These are phyloP conservation scores for Epinephelus lanceolatus DNA, from an alignment of 2,113 vertebrate species.

Conservation along the genomic window DNA sequence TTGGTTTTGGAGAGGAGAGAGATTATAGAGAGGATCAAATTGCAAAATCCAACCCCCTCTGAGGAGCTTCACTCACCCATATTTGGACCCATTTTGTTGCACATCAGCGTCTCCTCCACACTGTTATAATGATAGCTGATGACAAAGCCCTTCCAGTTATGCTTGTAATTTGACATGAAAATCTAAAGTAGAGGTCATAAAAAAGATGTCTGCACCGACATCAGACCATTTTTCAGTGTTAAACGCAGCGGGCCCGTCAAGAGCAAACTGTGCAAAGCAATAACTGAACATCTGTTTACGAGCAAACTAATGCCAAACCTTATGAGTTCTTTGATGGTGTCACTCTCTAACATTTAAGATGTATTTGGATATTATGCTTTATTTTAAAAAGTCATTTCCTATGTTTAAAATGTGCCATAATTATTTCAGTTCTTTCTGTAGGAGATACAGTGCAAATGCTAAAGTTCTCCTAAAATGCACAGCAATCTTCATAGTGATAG, in stretches of 20 bases:
- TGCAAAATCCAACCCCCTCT: slow-evolving; percentile 27
- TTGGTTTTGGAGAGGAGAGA: slow-evolving; percentile 47
- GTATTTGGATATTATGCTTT: background rate
- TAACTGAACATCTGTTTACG: background rate
- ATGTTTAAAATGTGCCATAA: background rate
- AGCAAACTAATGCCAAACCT: background rate
- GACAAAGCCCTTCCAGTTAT: slow-evolving; percentile 19
- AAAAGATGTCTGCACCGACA: background rate
- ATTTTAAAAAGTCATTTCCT: background rate
- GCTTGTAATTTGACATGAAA: slow-evolving; percentile 27
- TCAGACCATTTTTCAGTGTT: slow-evolving; percentile 20
- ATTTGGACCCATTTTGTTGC: slow-evolving; percentile 61
- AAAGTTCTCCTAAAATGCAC: background rate
- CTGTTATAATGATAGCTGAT: slow-evolving; percentile 30
- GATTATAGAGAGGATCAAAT: slow-evolving; percentile 37
- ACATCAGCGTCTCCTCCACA: slow-evolving; percentile 25
- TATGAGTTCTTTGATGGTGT: background rate
- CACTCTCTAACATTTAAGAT: background rate
- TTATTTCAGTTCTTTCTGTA: background rate
- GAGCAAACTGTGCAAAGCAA: background rate
- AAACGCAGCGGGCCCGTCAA: background rate
- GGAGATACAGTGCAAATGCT: background rate
- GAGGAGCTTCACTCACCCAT: slow-evolving; percentile 44
- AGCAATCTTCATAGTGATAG: background rate
- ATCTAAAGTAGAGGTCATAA: slow-evolving; percentile 30